A percentile compares a stretch with the other conserved stretches of the same genome.
phyloP scores from a whole-genome alignment of 1,140 invertebrate genomes.

The Caenorhabditis tropicalis region DNA sequence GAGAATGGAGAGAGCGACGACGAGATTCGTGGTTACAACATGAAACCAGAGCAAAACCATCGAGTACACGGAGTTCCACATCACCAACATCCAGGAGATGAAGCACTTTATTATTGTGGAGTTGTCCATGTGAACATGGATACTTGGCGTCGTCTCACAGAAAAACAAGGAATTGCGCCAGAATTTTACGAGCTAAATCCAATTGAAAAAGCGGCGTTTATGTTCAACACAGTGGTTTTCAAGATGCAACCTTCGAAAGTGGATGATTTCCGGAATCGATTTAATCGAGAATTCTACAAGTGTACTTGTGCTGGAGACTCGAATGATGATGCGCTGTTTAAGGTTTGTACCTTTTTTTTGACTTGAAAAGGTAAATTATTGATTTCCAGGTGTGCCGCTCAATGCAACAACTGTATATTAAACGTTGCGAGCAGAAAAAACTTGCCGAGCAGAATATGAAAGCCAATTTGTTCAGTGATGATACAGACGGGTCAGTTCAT shows the following conservation, averaged over 20 bases:
- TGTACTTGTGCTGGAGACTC: neutral
- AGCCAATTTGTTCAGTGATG: slow-evolving; percentile 4
- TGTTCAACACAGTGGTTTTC: slow-evolving; percentile 42
- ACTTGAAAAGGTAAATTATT: neutral
- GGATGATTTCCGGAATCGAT: slow-evolving; percentile 39
- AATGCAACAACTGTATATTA: neutral
- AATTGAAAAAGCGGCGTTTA: slow-evolving; percentile 47
- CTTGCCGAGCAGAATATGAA: neutral
- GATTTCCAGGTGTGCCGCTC: neutral
- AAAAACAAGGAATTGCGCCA: neutral
- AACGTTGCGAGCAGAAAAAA: neutral
- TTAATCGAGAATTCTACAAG: slow-evolving; percentile 47
- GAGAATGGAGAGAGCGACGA: slow-evolving; percentile 23
- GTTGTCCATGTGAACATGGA: slow-evolving; percentile 26
- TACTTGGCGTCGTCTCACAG: neutral
- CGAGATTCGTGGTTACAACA: neutral
- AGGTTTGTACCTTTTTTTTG: neutral
- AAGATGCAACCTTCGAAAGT: slow-evolving; percentile 6
- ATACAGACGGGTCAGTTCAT: neutral
- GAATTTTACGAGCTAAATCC: slow-evolving; percentile 38
- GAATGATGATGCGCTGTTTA: slow-evolving; percentile 25
- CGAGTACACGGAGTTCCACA: neutral
- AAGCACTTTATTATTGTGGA: slow-evolving; percentile 21
- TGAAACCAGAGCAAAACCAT: neutral
- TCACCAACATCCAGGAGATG: neutral